phyloP scores from a whole-genome alignment of 1,140 invertebrate species.

The Mesaphorura yosii region DNA sequence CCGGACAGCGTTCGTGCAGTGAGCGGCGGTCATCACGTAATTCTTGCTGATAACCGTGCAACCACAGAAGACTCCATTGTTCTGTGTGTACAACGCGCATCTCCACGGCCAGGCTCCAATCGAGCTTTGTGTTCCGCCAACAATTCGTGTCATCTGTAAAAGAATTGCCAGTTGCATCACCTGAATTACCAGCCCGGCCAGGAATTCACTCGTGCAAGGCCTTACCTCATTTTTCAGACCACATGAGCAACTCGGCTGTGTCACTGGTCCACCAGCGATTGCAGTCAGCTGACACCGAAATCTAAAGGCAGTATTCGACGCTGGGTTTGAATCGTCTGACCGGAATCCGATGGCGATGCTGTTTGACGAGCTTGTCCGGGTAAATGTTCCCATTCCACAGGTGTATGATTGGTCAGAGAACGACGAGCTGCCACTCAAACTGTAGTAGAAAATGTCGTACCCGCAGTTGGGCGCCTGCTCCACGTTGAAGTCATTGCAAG shows the following conservation, averaged over 20 bases:
- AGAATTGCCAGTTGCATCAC: constrained; percentile 6
- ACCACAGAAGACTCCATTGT: constrained; percentile 37
- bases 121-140: constrained; percentile 46
- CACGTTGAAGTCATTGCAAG: constrained; percentile 21
- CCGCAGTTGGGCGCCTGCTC: constrained; percentile 1
- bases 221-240: too few relatives aligned
- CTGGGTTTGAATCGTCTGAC: constrained; percentile 13
- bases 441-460: constrained; percentile 11
- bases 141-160: constrained; percentile 41
- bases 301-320: too few relatives aligned
- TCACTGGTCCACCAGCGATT: too few relatives aligned
- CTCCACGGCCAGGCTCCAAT: constrained; percentile 53
- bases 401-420: constrained; percentile 1
- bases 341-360: constrained; percentile 3
- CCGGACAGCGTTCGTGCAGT: constrained; percentile 22
- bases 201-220: too few relatives aligned
- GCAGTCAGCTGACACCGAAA: too few relatives aligned
- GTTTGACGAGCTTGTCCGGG: constrained; percentile 4
- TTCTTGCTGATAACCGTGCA: constrained; percentile 38
- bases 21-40: constrained; percentile 51
- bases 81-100: background rate
- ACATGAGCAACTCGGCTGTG: too few relatives aligned
- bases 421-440: constrained; percentile 1
- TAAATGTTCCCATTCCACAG: constrained; percentile 15
- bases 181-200: too few relatives aligned